These are phyloP conservation scores for Etheostoma perlongum DNA, from an alignment of 2,797 vertebrate species.

Conservation along the genomic window DNA sequence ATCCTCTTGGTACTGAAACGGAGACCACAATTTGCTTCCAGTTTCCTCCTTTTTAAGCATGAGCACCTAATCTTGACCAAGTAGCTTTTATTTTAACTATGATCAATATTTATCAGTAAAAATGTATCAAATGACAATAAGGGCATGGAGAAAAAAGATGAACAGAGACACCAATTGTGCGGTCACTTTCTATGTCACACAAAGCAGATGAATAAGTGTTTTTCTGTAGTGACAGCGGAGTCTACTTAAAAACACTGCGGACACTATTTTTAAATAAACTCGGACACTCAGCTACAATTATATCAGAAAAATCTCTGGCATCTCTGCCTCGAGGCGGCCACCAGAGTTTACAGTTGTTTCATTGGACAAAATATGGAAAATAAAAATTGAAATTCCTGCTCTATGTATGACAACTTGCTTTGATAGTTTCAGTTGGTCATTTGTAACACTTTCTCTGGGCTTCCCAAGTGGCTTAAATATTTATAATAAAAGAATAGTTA, in stretches of 20 bases:
- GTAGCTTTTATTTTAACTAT: not conserved
- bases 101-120: not conserved
- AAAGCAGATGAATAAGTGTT: too few species aligned
- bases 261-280: too few species aligned
- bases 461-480: too few species aligned
- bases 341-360: not conserved
- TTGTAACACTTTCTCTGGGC: not conserved
- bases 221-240: too few species aligned
- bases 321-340: too few species aligned
- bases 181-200: too few species aligned
- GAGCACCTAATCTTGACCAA: not conserved
- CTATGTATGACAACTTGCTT: constrained; percentile 3
- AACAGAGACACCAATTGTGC: too few species aligned
- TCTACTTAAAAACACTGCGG: too few species aligned
- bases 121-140: not conserved
- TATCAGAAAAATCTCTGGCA: too few species aligned
- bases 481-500: too few species aligned
- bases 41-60: not conserved
- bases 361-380: not conserved
- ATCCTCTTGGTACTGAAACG: not conserved
- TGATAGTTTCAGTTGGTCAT: constrained; percentile 20
- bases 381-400: not conserved
- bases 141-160: too few species aligned
- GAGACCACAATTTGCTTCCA: not conserved
- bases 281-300: too few species aligned